Base-by-base conservation (phyloP, 2,888 invertebrate species). In the Monoplex corrugatus region DNA sequence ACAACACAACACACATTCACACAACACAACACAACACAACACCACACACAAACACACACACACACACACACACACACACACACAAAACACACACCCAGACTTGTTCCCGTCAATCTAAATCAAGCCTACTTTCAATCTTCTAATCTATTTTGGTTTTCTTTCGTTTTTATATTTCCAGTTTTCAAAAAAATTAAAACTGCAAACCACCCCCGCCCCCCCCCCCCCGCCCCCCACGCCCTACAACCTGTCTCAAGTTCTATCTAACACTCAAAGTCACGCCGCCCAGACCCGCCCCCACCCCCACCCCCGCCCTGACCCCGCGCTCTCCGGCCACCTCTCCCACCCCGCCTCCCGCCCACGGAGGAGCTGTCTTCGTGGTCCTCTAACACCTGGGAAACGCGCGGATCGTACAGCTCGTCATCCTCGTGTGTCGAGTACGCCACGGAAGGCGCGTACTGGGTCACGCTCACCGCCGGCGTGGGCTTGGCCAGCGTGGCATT, bases 381-480 rank as follows among this genome's bases (percentile, higher is more conserved):
- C 38, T 38, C 3, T 50, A 50, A 13, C 38, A 50, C 75, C n/a
- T 45, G 35, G 80, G 57, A 6, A 16, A 72, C 38, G n/a, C 68
- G 50, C 35, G 72, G 19, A n/a, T 86, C 86, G 72, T 72, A 72
- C 72, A 44, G 38, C 23, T 68, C 68, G 19, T 86, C 68, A 2
- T 57, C 40, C 2, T 86, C 40, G 19, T 5, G 32, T n/a, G 28
- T 13, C 16, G 45, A 6, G 3, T 44, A n/a, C 32, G 8, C 83
- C 35, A 6, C 32, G 10, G 83, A 28, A 43, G 6, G 44, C 45
- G 16, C 80, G 19, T 5, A 16, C 44, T 0, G 28, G 28, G n/a
- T 0, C 44, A 1, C 13, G 38, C 35, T 2, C 35, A 35, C 57
- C 6, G 2, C 57, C n/a, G 57, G 28, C 23, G 38, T 1, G 23